A percentile compares a stretch with the other conserved stretches of the same genome.
Conservation (phyloP, 2,888 invertebrate genomes). For the Meteorus cinctellus region DNA sequence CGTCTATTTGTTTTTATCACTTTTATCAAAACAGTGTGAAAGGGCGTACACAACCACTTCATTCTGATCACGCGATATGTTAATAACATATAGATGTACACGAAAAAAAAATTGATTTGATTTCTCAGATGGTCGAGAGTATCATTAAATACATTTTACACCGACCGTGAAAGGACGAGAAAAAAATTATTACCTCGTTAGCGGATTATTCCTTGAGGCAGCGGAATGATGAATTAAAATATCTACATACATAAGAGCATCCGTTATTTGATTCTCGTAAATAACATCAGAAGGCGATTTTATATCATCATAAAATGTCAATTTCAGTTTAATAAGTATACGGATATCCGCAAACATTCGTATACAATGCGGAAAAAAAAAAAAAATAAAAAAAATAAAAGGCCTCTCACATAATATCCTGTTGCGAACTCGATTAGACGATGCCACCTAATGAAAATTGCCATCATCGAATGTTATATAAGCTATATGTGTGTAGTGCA, state of each 20-base stretch:
- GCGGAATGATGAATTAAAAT: background rate
- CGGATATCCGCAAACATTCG: background rate
- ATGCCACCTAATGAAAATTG: slow-evolving; percentile 19
- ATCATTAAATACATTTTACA: background rate
- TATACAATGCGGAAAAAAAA: background rate
- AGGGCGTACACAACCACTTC: no score
- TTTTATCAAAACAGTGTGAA: no score
- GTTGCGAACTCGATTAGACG: slow-evolving; percentile 15
- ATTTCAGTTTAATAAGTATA: background rate
- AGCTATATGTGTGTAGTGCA: background rate
- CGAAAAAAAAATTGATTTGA: no score
- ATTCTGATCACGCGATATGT: no score
- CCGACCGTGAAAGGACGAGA: background rate
- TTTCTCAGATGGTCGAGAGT: no score
- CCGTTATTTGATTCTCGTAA: background rate
- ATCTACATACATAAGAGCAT: background rate
- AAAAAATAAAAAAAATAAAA: slow-evolving; percentile 1
- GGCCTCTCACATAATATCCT: background rate
- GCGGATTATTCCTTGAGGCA: background rate
- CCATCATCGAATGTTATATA: slow-evolving; percentile 19
- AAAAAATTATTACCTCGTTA: background rate
- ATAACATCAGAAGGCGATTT: background rate
- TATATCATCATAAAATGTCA: background rate
- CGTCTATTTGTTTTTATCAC: no score
- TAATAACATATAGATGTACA: no score